Percentiles rank a stretch among this genome's conserved stretches.
Conservation (phyloP, 1,140 invertebrate species). For the Sesamia nonagrioides region DNA sequence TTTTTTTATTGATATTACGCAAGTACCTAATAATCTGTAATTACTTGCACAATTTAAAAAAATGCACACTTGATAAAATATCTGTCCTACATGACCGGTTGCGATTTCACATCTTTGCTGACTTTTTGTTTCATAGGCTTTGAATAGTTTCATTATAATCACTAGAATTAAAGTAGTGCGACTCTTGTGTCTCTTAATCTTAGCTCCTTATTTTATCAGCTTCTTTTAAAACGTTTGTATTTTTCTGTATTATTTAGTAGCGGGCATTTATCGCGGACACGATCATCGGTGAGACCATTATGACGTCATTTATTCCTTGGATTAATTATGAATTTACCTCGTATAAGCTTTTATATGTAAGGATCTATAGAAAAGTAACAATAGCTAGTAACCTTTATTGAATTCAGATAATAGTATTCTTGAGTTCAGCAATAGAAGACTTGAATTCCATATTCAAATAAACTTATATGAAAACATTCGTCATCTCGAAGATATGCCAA, state of each 20-base stretch:
- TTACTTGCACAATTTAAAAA: constrained; percentile 33
- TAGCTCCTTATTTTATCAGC: neutral
- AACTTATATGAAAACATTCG: neutral
- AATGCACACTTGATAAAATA: constrained; percentile 26
- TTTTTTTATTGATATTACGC: constrained; percentile 28
- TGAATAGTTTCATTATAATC: neutral
- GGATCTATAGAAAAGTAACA: constrained; percentile 32
- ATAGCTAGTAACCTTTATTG: neutral
- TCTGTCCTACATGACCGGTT: constrained; percentile 29
- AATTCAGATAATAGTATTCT: neutral
- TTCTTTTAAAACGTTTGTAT: neutral
- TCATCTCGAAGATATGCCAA: too few relatives aligned
- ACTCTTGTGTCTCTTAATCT: neutral
- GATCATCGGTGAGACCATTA: neutral
- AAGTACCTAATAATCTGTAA: too few relatives aligned
- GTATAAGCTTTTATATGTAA: neutral
- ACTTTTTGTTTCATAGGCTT: neutral
- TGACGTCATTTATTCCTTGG: constrained; percentile 34
- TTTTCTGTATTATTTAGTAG: neutral
- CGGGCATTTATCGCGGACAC: neutral
- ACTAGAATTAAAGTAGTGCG: neutral
- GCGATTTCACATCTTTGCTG: constrained; percentile 12
- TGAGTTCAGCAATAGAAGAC: neutral
- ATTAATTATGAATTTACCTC: constrained; percentile 39
- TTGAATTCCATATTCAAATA: constrained; percentile 5